Percentiles rank a stretch among this genome's conserved stretches.
phyloP scores from a whole-genome alignment of 2,113 vertebrate genomes.

The Cromileptes altivelis region DNA sequence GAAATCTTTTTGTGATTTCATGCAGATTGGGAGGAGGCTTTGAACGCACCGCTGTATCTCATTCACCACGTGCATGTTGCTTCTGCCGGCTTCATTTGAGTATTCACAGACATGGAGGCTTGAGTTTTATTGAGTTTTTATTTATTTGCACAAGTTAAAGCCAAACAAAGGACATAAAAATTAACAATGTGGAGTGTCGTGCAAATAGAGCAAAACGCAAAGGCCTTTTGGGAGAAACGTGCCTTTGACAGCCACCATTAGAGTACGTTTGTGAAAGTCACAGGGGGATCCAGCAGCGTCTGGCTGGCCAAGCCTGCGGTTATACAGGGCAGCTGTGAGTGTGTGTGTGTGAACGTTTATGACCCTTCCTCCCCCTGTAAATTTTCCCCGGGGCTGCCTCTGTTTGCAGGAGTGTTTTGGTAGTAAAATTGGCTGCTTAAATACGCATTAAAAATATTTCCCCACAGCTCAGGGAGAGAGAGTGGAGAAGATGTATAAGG shows the following conservation, averaged over 20 bases:
- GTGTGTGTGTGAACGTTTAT: constrained; percentile 46
- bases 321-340: constrained; percentile 33
- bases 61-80: background rate
- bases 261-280: constrained; percentile 3
- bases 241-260: background rate
- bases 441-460: constrained; percentile 63
- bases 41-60: constrained; percentile 5
- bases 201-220: background rate
- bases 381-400: constrained; percentile 10
- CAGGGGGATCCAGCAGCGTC: constrained; percentile 22
- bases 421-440: constrained; percentile 66
- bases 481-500: constrained; percentile 42
- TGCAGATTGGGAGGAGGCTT: constrained; percentile 1
- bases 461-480: constrained; percentile 17
- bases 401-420: constrained; percentile 46
- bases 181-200: background rate
- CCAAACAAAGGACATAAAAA: constrained; percentile 7
- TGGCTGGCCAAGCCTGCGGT: constrained; percentile 6
- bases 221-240: background rate
- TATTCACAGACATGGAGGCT: constrained; percentile 1
- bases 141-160: constrained; percentile 17
- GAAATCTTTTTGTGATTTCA: constrained; percentile 28
- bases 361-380: constrained; percentile 36
- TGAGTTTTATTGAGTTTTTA: constrained; percentile 16
- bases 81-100: background rate